phyloP scores from a whole-genome alignment of 2,888 invertebrate genomes.

The Achlya flavicornis region DNA sequence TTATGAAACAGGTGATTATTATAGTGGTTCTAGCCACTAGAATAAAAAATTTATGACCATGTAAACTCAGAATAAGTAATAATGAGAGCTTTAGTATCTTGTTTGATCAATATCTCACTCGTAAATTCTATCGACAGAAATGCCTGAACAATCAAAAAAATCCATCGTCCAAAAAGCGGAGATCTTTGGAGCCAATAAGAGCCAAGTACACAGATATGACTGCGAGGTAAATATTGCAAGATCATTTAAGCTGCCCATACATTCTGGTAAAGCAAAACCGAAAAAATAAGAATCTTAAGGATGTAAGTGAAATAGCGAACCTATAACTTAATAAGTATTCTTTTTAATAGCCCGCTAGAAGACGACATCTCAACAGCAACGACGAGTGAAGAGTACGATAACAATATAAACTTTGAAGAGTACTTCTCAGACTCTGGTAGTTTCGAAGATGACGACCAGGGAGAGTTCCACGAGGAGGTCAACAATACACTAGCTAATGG shows the following conservation, averaged over 20 bases:
- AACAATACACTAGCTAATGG: constrained; percentile 51
- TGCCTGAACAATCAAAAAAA: constrained; percentile 35
- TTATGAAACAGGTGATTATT: constrained; percentile 68
- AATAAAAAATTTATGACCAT: not conserved
- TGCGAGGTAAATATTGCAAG: constrained; percentile 30
- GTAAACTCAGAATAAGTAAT: not conserved
- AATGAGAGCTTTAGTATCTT: not conserved
- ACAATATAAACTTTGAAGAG: constrained; percentile 45
- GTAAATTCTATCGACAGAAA: constrained; percentile 36
- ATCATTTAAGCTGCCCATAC: not conserved
- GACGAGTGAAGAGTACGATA: constrained; percentile 61
- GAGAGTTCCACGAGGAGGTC: constrained; percentile 66
- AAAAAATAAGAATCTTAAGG: not conserved
- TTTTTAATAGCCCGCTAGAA: constrained; percentile 37
- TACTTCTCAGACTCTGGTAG: constrained; percentile 64
- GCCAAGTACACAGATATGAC: constrained; percentile 22
- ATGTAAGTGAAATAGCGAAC: not conserved
- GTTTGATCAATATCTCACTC: not conserved
- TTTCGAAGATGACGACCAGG: constrained; percentile 61
- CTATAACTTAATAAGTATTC: not conserved
- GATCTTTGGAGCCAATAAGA: constrained; percentile 50
- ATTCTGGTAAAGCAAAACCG: too few relatives aligned
- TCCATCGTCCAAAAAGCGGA: constrained; percentile 27
- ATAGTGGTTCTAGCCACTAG: not conserved
- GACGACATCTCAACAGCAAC: constrained; percentile 59